Percentiles rank a stretch among this genome's conserved stretches.
Evolutionary conservation across 2,113 vertebrate species (phyloP).

Genomic region (Pseudonaja textilis): DNA sequence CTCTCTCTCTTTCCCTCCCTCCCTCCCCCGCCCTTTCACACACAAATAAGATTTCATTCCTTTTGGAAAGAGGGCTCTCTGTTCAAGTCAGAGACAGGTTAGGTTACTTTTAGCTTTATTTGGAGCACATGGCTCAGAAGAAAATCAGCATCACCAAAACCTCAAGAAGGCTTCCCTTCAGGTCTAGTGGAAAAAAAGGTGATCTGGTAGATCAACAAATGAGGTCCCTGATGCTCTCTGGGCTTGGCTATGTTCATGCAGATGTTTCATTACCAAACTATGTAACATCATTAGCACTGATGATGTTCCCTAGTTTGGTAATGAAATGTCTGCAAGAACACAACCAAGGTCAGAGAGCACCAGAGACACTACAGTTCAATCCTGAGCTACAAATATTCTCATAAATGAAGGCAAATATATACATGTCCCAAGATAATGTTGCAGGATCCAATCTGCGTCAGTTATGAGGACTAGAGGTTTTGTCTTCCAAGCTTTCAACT

Average conservation of each 20-base stretch:
- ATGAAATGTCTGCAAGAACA: not conserved
- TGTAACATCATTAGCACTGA: not conserved
- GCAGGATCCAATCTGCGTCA: too few relatives aligned
- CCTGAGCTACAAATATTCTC: not conserved
- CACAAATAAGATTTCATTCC: not conserved
- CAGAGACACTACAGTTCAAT: not conserved
- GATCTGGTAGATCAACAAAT: not conserved
- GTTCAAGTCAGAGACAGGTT: not conserved
- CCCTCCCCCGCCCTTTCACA: not conserved
- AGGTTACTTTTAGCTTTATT: not conserved
- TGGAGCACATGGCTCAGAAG: not conserved
- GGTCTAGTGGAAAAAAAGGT: not conserved
- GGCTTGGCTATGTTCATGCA: not conserved
- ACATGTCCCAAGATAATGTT: too few relatives aligned
- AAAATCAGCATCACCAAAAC: not conserved
- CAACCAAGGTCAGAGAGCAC: not conserved
- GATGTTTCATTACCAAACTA: not conserved
- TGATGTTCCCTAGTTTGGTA: not conserved
- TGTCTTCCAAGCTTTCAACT: too few relatives aligned
- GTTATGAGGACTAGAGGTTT: too few relatives aligned
- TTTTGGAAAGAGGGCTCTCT: not conserved
- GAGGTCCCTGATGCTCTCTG: not conserved
- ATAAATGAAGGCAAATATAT: too few relatives aligned
- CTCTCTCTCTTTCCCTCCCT: too few relatives aligned
- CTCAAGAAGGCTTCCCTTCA: not conserved